A percentile compares a stretch with the other conserved stretches of the same genome.
Conservation (phyloP, 2,113 vertebrate genomes). For the Chloebia gouldiae region DNA sequence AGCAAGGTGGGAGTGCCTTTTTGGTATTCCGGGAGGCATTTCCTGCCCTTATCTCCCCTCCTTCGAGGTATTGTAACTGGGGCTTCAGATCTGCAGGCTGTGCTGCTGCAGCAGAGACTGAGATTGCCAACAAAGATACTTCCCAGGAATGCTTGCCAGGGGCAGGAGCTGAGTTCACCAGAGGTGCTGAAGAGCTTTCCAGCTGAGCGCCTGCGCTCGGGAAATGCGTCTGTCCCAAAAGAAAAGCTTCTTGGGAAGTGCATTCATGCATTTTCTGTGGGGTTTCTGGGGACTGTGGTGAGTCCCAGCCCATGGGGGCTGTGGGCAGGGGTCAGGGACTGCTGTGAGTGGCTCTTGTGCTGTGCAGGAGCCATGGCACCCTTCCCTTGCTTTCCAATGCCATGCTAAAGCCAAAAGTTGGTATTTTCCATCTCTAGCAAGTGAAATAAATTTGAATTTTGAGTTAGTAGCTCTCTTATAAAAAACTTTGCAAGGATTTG, state of each 20-base stretch:
- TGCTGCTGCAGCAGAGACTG: neutral
- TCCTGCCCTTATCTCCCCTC: constrained; percentile 52
- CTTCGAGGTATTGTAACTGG: constrained; percentile 39
- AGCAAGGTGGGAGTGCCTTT: constrained; percentile 35
- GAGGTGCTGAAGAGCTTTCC: neutral
- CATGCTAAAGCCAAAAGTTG: accelerated
- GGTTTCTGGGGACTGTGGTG: neutral
- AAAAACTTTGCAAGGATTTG: neutral
- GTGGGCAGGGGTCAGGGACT: neutral
- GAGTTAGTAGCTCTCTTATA: neutral
- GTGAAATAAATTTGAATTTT: neutral
- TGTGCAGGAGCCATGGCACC: accelerated
- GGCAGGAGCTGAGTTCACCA: neutral
- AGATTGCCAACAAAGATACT: constrained; percentile 46
- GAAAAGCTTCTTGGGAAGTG: neutral
- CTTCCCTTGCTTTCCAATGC: neutral
- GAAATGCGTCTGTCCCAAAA: accelerated
- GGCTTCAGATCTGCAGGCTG: constrained; percentile 17
- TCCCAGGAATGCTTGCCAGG: neutral
- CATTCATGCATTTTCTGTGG: accelerated
- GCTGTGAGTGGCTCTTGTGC: neutral
- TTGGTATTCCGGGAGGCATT: constrained; percentile 24
- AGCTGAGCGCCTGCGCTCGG: neutral
- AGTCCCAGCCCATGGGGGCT: accelerated
- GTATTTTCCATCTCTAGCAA: neutral